Conservation (phyloP, 2,797 vertebrate species). For the Podargus strigoides region DNA sequence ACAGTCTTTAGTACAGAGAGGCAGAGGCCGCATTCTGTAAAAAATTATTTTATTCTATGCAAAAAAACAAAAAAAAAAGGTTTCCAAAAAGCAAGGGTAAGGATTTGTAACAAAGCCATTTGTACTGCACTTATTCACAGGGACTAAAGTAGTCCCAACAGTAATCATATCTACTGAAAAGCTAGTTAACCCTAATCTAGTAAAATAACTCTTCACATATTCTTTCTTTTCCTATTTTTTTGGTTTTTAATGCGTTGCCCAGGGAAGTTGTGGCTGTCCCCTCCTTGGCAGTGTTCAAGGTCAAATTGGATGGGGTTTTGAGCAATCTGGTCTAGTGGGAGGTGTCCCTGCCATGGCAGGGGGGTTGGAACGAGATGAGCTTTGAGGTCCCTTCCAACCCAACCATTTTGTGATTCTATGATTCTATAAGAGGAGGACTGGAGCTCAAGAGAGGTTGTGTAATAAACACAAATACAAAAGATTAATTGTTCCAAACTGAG, state of each 20-base stretch:
- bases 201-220: background rate
- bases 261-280: too few species aligned
- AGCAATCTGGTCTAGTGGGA: too few species aligned
- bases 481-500: background rate
- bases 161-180: background rate
- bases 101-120: background rate
- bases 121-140: background rate
- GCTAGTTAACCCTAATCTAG: background rate
- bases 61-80: background rate
- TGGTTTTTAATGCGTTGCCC: background rate
- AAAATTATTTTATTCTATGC: background rate
- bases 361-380: too few species aligned
- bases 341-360: too few species aligned
- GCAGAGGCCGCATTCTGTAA: background rate
- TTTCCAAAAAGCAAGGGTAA: background rate
- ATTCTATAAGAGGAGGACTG: background rate
- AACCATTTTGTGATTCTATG: too few species aligned
- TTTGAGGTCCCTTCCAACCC: too few species aligned
- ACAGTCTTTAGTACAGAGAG: background rate
- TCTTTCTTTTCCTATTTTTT: background rate
- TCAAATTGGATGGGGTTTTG: too few species aligned
- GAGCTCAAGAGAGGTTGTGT: background rate
- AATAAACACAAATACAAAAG: background rate
- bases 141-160: background rate
- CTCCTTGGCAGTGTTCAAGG: too few species aligned